phyloP scores from a whole-genome alignment of 2,888 invertebrate genomes.

The Drosophila siamana region DNA sequence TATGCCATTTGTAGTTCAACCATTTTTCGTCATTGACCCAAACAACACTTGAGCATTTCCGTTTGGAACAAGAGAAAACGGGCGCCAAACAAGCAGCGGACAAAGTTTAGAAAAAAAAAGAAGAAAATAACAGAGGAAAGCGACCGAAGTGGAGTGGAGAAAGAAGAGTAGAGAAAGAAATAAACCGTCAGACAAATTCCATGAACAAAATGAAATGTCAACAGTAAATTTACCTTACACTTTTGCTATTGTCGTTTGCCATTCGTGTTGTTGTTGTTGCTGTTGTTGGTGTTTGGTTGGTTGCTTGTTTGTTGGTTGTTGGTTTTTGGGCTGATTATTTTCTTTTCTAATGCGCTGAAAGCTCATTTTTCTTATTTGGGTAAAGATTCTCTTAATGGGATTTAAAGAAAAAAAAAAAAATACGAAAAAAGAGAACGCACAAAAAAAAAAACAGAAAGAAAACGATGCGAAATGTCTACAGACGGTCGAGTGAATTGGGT shows the following conservation, averaged over 20 bases:
- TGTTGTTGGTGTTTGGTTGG: conserved; percentile 9
- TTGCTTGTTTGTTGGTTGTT: conserved; percentile 41
- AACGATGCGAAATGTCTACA: conserved; percentile 55
- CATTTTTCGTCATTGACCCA: conserved; percentile 59
- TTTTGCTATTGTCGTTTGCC: conserved; percentile 59
- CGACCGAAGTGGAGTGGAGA: background rate
- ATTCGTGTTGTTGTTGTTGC: conserved; percentile 33
- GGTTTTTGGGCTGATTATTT: conserved; percentile 74
- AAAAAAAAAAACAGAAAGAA: background rate
- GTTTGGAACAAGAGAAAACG: conserved; percentile 15
- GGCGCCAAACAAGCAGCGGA: conserved; percentile 36
- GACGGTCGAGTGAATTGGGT: conserved; percentile 49
- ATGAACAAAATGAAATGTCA: conserved; percentile 79
- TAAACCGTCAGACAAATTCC: conserved; percentile 70
- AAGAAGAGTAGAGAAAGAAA: conserved; percentile 22
- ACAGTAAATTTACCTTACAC: conserved; percentile 79
- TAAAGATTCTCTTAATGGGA: conserved; percentile 76
- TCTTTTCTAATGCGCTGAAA: conserved; percentile 78
- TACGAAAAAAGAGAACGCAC: background rate
- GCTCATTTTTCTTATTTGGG: conserved; percentile 80
- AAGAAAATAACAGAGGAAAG: too few species aligned
- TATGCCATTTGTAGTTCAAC: conserved; percentile 36
- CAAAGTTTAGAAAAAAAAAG: conserved; percentile 26
- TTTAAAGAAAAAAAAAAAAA: conserved; percentile 54
- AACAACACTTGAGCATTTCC: conserved; percentile 58